Evolutionary conservation across 2,888 invertebrate species (phyloP).

Genomic region (Parasteatoda lunata): DNA sequence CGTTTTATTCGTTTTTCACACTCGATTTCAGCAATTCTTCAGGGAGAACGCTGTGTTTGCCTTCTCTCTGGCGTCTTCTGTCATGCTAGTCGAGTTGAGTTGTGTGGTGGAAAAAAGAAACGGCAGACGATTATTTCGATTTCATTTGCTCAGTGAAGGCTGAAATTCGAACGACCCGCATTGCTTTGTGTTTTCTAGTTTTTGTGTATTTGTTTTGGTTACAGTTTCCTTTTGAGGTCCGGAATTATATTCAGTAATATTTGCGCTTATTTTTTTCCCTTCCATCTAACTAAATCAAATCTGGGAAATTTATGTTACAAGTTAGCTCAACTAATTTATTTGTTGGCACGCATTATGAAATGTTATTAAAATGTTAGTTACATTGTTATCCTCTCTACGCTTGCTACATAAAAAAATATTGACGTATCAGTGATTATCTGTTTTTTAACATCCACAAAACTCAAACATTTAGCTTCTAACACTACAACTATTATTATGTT

Average conservation of each 20-base stretch:
- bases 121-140: slow-evolving; percentile 56
- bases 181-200: slow-evolving; percentile 12
- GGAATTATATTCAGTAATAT: slow-evolving; percentile 9
- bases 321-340: no score
- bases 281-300: not conserved
- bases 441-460: no score
- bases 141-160: slow-evolving; percentile 52
- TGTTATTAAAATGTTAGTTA: no score
- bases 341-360: no score
- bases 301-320: no score
- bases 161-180: slow-evolving; percentile 60
- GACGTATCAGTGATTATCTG: no score
- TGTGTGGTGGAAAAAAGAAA: slow-evolving; percentile 27
- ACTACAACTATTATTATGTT: no score
- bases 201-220: slow-evolving; percentile 14
- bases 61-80: slow-evolving; percentile 26
- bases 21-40: slow-evolving; percentile 55
- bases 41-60: slow-evolving; percentile 11
- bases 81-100: slow-evolving; percentile 36
- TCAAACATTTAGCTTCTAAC: no score
- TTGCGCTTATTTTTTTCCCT: slow-evolving; percentile 17
- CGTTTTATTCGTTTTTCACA: slow-evolving; percentile 60
- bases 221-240: slow-evolving; percentile 8
- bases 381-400: no score
- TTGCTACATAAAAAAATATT: no score